Evolutionary conservation across 1,140 invertebrate species (phyloP).

Genomic region (Gryon sp.): DNA sequence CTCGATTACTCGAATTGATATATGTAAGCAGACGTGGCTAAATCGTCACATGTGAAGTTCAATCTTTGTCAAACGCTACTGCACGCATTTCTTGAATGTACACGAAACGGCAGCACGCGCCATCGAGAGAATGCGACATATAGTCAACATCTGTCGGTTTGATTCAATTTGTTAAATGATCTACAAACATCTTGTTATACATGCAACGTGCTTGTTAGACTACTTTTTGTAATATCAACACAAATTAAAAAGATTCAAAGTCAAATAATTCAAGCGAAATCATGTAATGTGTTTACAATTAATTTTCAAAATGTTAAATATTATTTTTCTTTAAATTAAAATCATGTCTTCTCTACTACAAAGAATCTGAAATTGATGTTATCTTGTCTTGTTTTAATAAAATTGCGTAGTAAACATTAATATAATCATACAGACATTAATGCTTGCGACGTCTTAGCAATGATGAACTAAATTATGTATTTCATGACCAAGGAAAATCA

Average conservation of each 20-base stretch:
- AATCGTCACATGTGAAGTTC: slow-evolving; percentile 36
- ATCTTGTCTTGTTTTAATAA: too few relatives aligned
- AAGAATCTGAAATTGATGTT: too few relatives aligned
- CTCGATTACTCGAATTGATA: slow-evolving; percentile 48
- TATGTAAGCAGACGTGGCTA: slow-evolving; percentile 26
- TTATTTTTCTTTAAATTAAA: too few relatives aligned
- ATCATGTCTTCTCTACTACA: too few relatives aligned
- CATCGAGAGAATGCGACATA: slow-evolving; percentile 38
- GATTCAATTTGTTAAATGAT: slow-evolving; percentile 60
- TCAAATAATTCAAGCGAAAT: too few relatives aligned
- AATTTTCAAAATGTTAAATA: too few relatives aligned
- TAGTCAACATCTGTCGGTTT: slow-evolving; percentile 59
- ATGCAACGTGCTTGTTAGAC: slow-evolving; percentile 12
- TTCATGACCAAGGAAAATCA: slow-evolving; percentile 62
- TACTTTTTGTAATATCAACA: too few relatives aligned
- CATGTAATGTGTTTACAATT: too few relatives aligned
- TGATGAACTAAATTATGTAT: slow-evolving; percentile 27
- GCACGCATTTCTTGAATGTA: slow-evolving; percentile 9
- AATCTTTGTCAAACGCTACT: slow-evolving; percentile 42
- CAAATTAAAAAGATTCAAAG: too few relatives aligned
- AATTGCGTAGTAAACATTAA: not conserved
- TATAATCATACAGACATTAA: slow-evolving; percentile 10
- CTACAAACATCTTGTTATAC: slow-evolving; percentile 42
- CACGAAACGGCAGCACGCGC: slow-evolving; percentile 36
- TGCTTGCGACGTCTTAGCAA: slow-evolving; percentile 12